Evolutionary conservation across 2,113 vertebrate genomes (phyloP), one percentile per base, ranked within the genome.

Genomic region (Callaeas wilsoni): DNA sequence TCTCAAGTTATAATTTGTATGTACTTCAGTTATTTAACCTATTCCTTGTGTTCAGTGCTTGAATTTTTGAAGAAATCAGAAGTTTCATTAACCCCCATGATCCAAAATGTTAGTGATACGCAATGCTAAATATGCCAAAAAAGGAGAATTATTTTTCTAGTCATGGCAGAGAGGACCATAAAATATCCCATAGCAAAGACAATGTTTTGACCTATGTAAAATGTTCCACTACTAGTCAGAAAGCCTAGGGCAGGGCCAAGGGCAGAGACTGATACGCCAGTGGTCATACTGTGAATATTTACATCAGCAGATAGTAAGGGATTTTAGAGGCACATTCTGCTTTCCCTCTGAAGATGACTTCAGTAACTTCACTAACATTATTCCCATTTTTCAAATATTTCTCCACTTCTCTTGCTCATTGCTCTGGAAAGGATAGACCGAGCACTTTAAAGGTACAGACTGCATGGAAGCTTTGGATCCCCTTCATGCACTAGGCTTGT

Each of bases 21-120:
- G 6, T 30, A 20, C 1, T 25, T 57, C 20, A 44, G 5, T 32
- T 44, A 41, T 71, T 85, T 85, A 74, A 25, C 4, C 5, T 62
- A 9, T 32, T 49, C 4, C 17, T 62, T 49, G 6, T 37, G 4
- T 39, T 79, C 25, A 64, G 2, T 68, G 7, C 5, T 71, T 55
- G 50, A 19, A 4, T 37, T 79, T 86, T 44, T 47, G 1, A 76
- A n/a, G 12, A 60, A 80, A 56, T 76, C 7, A 32, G 9, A 89
- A 46, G 3, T 16, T 46, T 47, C 7, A 44, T 35, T 59, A n/a
- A 63, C 7, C 73, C 1, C 7, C 2, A 0, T 22, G 39, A 39
- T 16, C 29, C 3, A 69, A 15, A 78, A 10, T 30, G 7, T 32
- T 32, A 41, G 8, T 55, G 23, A 47, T 18, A 35, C 14, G 13